These are phyloP conservation scores for Micrasema minimum DNA, from an alignment of 1,140 invertebrate genomes.

Conservation along the genomic window DNA sequence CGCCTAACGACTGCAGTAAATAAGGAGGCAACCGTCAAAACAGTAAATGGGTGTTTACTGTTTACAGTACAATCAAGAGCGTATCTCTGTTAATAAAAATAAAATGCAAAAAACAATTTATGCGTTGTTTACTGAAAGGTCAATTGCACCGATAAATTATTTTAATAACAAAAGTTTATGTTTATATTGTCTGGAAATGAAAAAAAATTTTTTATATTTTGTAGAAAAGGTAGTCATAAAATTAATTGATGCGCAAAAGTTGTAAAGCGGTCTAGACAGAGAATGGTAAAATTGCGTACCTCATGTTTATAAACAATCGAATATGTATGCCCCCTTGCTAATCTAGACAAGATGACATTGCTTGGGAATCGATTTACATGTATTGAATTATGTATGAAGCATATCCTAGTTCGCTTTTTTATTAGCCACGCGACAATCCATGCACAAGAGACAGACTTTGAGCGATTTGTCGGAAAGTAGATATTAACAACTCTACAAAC, in stretches of 20 bases:
- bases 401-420: slow-evolving; percentile 14
- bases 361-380: slow-evolving; percentile 20
- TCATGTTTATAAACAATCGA: slow-evolving; percentile 29
- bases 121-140: no score
- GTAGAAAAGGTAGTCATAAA: no score
- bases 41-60: background rate
- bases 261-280: slow-evolving; percentile 7
- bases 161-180: no score
- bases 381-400: slow-evolving; percentile 26
- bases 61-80: background rate
- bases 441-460: background rate
- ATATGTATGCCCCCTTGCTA: slow-evolving; percentile 22
- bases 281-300: background rate
- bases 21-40: background rate
- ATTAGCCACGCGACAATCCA: slow-evolving; percentile 20
- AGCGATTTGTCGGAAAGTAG: no score
- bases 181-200: no score
- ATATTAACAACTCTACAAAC: no score
- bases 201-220: no score
- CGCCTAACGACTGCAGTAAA: background rate
- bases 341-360: slow-evolving; percentile 27
- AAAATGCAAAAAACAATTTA: no score
- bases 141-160: no score
- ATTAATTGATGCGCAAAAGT: no score
- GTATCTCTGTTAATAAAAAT: background rate